phyloP scores from a whole-genome alignment of 2,113 vertebrate species.

The Xiphophorus maculatus region DNA sequence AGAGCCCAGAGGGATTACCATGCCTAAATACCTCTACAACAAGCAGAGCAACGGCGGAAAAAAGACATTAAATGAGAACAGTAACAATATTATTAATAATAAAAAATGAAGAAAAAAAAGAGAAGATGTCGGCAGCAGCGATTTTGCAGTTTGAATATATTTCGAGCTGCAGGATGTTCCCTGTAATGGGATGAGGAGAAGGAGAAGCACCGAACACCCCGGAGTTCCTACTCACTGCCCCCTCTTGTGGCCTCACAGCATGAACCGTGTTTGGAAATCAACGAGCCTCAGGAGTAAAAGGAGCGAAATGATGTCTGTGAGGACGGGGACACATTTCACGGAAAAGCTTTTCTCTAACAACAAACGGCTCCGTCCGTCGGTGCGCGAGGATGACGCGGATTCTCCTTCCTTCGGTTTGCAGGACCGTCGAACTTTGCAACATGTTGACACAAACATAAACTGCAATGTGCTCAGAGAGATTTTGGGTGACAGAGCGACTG shows the following conservation, averaged over 20 bases:
- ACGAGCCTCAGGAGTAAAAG: not conserved
- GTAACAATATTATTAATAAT: not conserved
- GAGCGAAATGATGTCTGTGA: not conserved
- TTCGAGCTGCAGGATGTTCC: not conserved
- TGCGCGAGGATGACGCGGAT: too few relatives aligned
- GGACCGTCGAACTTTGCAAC: not conserved
- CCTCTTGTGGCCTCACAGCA: constrained; percentile 46
- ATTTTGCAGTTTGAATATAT: not conserved
- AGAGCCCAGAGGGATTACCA: constrained; percentile 5
- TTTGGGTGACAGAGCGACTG: not conserved
- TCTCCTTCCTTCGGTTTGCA: not conserved
- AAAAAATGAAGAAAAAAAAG: not conserved
- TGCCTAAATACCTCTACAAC: constrained; percentile 23
- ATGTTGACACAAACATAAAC: not conserved
- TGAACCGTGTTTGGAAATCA: not conserved
- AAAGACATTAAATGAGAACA: not conserved
- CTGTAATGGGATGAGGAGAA: not conserved
- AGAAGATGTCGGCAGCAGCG: not conserved
- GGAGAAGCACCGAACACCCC: not conserved
- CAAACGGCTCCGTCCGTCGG: too few relatives aligned
- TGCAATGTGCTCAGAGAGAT: not conserved
- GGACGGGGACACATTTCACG: not conserved
- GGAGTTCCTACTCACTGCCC: constrained; percentile 27
- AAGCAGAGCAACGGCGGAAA: not conserved
- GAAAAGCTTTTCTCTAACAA: too few relatives aligned